Percentiles rank a stretch among this genome's conserved stretches.
Conservation (phyloP, 2,888 invertebrate species). For the Lobophora halterata region DNA sequence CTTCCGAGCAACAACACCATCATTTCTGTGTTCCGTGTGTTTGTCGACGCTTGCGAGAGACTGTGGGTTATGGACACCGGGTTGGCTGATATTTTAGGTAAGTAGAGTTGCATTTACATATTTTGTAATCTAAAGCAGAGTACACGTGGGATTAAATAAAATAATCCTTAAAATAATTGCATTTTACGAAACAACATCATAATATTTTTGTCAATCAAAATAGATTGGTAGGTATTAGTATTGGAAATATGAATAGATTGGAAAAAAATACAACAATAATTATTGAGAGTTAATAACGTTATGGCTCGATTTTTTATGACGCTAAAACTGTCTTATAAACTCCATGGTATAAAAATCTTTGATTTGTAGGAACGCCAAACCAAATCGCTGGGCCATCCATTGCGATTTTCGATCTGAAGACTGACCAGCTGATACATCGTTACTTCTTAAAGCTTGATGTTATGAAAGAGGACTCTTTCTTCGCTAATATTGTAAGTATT, state of each 20-base stretch:
- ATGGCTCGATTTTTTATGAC: no score
- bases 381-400: constrained; percentile 84
- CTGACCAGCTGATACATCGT: constrained; percentile 85
- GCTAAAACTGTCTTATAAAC: no score
- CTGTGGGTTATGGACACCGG: constrained; percentile 92
- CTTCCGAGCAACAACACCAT: constrained; percentile 82
- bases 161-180: no score
- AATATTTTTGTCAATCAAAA: no score
- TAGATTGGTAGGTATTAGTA: no score
- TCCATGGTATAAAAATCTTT: constrained; percentile 1
- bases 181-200: no score
- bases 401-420: constrained; percentile 87
- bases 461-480: constrained; percentile 87
- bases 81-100: constrained; percentile 86
- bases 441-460: constrained; percentile 85
- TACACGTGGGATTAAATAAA: no score
- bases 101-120: constrained; percentile 26
- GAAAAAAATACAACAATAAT: no score
- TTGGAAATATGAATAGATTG: no score
- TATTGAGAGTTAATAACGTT: no score
- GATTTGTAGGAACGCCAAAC: constrained; percentile 65
- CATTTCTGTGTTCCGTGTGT: constrained; percentile 87
- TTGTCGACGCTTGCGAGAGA: constrained; percentile 88
- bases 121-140: no score
- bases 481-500: constrained; percentile 88